These are phyloP conservation scores for Procapra przewalskii DNA, from an alignment of 2,113 vertebrate genomes.

Conservation along the genomic window DNA sequence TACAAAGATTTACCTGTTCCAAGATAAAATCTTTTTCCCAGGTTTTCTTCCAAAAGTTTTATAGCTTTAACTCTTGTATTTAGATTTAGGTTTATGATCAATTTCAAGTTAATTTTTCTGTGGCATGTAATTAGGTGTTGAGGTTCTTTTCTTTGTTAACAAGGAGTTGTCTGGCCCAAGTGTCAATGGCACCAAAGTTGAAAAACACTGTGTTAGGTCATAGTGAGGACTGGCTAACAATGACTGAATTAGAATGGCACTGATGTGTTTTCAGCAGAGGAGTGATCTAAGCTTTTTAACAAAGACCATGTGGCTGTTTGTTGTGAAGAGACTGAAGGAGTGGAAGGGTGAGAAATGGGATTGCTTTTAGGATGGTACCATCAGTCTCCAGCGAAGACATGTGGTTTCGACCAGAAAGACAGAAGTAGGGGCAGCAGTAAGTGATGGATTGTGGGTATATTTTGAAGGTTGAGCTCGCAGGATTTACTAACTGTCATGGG, in stretches of 20 bases:
- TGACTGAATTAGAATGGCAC: background rate
- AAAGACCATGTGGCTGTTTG: background rate
- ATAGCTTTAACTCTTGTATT: background rate
- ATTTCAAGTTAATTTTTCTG: background rate
- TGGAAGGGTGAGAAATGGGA: background rate
- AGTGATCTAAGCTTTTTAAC: background rate
- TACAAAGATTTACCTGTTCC: background rate
- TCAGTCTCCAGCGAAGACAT: background rate
- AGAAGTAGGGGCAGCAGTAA: background rate
- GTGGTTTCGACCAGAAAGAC: background rate
- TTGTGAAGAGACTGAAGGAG: background rate
- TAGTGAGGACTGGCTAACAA: background rate
- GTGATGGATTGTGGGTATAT: background rate
- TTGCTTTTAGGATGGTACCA: background rate
- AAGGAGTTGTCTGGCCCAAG: background rate
- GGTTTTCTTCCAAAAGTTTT: background rate
- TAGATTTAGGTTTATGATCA: background rate
- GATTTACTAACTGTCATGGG: background rate
- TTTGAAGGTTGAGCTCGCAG: background rate
- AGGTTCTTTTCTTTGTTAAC: background rate
- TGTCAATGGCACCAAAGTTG: background rate
- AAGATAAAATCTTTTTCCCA: background rate
- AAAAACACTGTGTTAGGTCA: background rate
- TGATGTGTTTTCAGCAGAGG: background rate
- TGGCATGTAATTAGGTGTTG: background rate